phyloP scores from a whole-genome alignment of 2,888 invertebrate species.

The Cactoblastis cactorum region DNA sequence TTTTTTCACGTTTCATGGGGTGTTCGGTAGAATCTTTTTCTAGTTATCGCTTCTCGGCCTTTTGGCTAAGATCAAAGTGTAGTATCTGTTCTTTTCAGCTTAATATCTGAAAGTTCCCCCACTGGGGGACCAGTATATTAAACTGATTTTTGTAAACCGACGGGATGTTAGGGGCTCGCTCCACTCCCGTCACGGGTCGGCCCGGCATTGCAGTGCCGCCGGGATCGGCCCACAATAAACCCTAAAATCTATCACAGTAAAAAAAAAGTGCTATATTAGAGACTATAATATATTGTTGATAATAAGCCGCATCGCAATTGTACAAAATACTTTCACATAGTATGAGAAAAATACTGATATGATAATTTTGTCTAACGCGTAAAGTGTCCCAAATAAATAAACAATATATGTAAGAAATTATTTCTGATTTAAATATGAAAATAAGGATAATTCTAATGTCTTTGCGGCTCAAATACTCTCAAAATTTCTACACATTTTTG shows the following conservation, averaged over 20 bases:
- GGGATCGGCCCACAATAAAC: conserved; percentile 26
- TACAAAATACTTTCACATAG: no score
- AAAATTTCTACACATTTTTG: no score
- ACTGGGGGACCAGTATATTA: conserved; percentile 32
- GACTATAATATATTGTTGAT: no score
- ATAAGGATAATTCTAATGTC: no score
- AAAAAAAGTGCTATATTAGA: not conserved
- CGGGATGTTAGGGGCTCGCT: conserved; percentile 31
- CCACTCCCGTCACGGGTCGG: conserved; percentile 31
- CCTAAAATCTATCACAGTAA: not conserved
- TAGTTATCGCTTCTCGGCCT: conserved; percentile 28
- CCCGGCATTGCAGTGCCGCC: conserved; percentile 33
- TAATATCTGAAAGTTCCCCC: conserved; percentile 32
- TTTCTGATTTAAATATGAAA: no score
- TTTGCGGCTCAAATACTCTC: no score
- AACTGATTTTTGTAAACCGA: conserved; percentile 29
- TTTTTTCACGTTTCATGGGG: not conserved
- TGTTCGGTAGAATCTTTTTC: not conserved
- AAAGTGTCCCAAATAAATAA: no score
- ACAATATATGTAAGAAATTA: no score
- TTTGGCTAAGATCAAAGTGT: conserved; percentile 30
- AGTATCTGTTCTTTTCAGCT: conserved; percentile 30
- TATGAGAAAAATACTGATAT: no score
- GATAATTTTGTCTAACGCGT: no score
- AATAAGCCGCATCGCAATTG: no score